These are phyloP conservation scores for Colletes gigas DNA, from an alignment of 1,140 invertebrate species.

Conservation along the genomic window DNA sequence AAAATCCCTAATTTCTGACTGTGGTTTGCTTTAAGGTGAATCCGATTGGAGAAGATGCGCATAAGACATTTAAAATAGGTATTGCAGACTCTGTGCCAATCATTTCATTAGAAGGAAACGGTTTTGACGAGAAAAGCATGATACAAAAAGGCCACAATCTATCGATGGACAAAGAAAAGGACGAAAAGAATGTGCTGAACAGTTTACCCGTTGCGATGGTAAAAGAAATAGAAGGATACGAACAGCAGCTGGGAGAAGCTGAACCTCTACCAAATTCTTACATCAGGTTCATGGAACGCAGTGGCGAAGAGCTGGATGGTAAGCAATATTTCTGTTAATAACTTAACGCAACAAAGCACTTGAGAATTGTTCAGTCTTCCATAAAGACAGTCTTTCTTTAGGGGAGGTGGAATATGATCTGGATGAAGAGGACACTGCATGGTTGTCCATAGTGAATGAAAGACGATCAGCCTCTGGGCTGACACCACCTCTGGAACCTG, in stretches of 20 bases:
- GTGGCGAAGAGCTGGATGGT: constrained; percentile 95
- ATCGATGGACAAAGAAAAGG: constrained; percentile 73
- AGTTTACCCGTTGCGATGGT: constrained; percentile 91
- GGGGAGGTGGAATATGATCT: constrained; percentile 97
- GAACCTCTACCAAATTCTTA: constrained; percentile 90
- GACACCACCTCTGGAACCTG: constrained; percentile 86
- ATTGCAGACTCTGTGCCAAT: constrained; percentile 74
- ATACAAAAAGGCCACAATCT: constrained; percentile 59
- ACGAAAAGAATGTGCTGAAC: constrained; percentile 75
- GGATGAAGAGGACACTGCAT: constrained; percentile 97
- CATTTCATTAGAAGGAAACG: constrained; percentile 71
- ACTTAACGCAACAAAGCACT: too few species aligned
- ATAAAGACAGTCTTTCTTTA: constrained; percentile 52
- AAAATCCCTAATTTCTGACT: too few species aligned
- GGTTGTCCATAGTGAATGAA: constrained; percentile 94
- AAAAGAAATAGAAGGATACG: constrained; percentile 89
- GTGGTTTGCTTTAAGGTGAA: constrained; percentile 67
- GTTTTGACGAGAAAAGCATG: constrained; percentile 67
- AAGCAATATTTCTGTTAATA: constrained; percentile 75
- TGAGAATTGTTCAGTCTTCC: background rate
- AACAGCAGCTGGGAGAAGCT: constrained; percentile 87
- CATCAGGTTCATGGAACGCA: constrained; percentile 96
- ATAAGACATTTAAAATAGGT: constrained; percentile 73
- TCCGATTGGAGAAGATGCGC: constrained; percentile 73
- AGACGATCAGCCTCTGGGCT: constrained; percentile 86